Percentiles rank a stretch among this genome's conserved stretches.
These are phyloP conservation scores for Crematogaster levior DNA, from an alignment of 2,888 invertebrate genomes.

Conservation along the genomic window DNA sequence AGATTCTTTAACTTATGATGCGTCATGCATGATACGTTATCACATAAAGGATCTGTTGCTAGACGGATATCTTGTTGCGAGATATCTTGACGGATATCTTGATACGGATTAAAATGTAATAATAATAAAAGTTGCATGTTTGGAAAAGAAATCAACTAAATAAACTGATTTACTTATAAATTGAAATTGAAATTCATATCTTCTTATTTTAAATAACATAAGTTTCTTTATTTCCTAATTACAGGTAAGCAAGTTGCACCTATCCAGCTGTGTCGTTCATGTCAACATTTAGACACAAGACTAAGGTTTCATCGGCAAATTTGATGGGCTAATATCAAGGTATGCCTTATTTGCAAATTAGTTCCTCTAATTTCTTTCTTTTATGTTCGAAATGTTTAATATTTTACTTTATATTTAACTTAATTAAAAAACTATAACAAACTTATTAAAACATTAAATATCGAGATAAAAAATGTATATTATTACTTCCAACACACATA, in stretches of 20 bases:
- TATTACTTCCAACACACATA: not conserved
- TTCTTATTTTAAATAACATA: not conserved
- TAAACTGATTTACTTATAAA: not conserved
- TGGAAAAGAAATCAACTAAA: not conserved
- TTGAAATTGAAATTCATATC: not conserved
- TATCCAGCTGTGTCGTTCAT: not conserved
- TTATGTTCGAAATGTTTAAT: not conserved
- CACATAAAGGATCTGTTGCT: not conserved
- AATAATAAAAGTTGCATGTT: not conserved
- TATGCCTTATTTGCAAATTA: not conserved
- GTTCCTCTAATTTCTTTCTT: not conserved
- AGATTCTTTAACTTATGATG: not conserved
- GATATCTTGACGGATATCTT: not conserved
- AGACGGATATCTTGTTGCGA: not conserved
- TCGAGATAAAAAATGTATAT: not conserved
- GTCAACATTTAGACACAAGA: not conserved
- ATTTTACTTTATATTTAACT: not conserved
- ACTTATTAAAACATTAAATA: not conserved
- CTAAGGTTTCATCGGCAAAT: not conserved
- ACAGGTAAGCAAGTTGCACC: slow-evolving; percentile 24
- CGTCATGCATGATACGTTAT: slow-evolving; percentile 17
- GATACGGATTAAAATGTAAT: not conserved
- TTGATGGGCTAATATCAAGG: slow-evolving; percentile 7
- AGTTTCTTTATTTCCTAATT: slow-evolving; percentile 3
- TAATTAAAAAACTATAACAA: not conserved